Evolutionary conservation across 2,113 vertebrate genomes (phyloP).

Genomic region (Anarrhichthys ocellatus): DNA sequence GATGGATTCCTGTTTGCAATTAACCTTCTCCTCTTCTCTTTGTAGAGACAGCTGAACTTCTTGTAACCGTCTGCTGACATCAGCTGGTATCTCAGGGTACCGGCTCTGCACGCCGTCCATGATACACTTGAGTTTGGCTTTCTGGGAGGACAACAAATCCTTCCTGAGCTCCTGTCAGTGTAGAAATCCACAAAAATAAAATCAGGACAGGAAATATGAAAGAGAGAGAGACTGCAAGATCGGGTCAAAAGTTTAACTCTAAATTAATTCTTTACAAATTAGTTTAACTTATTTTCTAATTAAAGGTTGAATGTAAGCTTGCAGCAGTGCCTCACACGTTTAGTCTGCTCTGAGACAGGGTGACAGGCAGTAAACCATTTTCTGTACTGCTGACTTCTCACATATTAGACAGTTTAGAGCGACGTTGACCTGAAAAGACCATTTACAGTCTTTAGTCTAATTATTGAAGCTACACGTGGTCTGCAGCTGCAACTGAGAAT

Average conservation of each 20-base stretch:
- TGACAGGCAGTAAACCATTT: not conserved
- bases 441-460: not conserved
- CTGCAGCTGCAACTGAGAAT: not conserved
- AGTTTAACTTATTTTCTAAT: not conserved
- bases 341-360: not conserved
- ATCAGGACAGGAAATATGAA: not conserved
- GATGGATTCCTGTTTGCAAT: not conserved
- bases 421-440: not conserved
- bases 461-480: not conserved
- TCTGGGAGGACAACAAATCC: conserved; percentile 81
- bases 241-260: conserved; percentile 8
- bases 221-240: not conserved
- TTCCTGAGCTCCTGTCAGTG: conserved; percentile 83
- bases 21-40: conserved; percentile 90
- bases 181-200: not conserved
- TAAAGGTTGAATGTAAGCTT: not conserved
- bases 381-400: not conserved
- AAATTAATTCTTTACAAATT: not conserved
- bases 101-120: conserved; percentile 81
- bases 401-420: not conserved
- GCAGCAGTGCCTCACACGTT: not conserved
- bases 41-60: conserved; percentile 83
- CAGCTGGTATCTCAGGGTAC: conserved; percentile 84
- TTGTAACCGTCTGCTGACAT: conserved; percentile 81
- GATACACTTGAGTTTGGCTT: conserved; percentile 80